Conservation (phyloP, 2,797 vertebrate species). For the Bovichtus diacanthus region DNA sequence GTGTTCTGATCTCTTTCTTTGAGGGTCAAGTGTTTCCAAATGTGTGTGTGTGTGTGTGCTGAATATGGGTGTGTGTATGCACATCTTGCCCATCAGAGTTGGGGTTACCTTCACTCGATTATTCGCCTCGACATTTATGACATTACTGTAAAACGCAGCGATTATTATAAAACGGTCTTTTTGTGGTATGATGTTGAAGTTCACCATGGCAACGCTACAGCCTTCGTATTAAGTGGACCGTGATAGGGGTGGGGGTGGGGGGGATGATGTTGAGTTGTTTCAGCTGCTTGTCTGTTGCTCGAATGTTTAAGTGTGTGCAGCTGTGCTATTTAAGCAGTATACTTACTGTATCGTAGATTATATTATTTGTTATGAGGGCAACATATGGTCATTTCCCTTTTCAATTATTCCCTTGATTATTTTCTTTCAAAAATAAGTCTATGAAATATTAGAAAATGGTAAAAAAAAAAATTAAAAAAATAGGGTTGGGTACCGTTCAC, state of each 20-base stretch:
- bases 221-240: neutral
- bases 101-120: neutral
- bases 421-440: too few relatives aligned
- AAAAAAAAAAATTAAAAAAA: too few relatives aligned
- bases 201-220: neutral
- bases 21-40: neutral
- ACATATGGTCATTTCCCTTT: too few relatives aligned
- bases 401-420: too few relatives aligned
- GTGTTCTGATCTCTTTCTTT: conserved; percentile 7
- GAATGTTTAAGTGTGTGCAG: too few relatives aligned
- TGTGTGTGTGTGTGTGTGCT: neutral
- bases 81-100: neutral
- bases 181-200: neutral
- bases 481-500: too few relatives aligned
- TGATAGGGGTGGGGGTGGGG: neutral
- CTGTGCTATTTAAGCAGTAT: too few relatives aligned
- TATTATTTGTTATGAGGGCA: too few relatives aligned
- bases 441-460: too few relatives aligned
- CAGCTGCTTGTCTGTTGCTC: conserved; percentile 19
- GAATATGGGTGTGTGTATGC: neutral
- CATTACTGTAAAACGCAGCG: neutral
- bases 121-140: neutral
- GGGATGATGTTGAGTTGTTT: neutral
- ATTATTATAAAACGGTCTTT: neutral
- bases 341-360: too few relatives aligned